These are phyloP conservation scores for Gibbula magus DNA, from an alignment of 2,888 invertebrate genomes.

Conservation along the genomic window DNA sequence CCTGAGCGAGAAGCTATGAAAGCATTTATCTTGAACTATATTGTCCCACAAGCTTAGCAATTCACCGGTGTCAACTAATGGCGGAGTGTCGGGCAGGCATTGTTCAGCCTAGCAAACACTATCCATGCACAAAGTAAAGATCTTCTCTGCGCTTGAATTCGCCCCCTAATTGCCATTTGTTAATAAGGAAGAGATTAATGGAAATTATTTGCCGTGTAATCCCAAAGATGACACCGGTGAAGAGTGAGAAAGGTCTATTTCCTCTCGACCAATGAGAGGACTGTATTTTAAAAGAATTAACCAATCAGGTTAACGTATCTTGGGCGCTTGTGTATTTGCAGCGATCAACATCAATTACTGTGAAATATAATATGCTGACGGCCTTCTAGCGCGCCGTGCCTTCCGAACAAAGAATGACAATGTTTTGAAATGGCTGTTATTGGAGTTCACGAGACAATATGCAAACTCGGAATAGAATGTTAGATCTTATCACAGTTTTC, in stretches of 20 bases:
- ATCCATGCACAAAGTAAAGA: conserved; percentile 9
- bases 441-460: too few relatives aligned
- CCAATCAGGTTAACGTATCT: background rate
- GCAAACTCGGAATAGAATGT: too few relatives aligned
- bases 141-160: background rate
- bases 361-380: conserved; percentile 21
- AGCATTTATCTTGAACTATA: background rate
- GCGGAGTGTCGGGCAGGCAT: background rate
- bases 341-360: conserved; percentile 18
- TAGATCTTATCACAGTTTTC: too few relatives aligned
- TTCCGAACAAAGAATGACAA: background rate
- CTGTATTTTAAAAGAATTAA: background rate
- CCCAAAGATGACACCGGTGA: conserved; percentile 9
- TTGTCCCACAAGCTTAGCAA: conserved; percentile 8
- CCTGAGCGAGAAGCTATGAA: background rate
- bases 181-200: conserved; percentile 21
- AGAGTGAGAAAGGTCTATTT: background rate
- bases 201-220: conserved; percentile 11
- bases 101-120: conserved; percentile 4
- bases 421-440: background rate
- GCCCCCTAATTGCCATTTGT: conserved; percentile 17
- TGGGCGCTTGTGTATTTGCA: background rate
- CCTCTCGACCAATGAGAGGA: background rate
- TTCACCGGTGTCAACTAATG: background rate
- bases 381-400: background rate